Base-by-base conservation (phyloP, 2,113 vertebrate genomes). In the Mormyrus lacerda region DNA sequence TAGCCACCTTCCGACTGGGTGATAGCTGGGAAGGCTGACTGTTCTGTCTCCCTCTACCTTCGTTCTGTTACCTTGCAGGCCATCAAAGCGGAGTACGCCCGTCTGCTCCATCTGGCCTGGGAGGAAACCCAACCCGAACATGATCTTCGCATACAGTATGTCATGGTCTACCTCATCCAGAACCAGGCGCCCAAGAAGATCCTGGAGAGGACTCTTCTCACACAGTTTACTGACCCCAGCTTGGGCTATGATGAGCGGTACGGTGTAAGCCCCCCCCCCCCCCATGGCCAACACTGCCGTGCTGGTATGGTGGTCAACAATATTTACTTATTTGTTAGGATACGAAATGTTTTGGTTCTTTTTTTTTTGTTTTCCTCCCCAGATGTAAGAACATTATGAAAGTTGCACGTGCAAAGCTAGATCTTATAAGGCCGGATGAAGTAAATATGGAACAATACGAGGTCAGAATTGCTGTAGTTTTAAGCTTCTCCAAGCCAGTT, bases 371-470 rank as follows among this genome's bases (percentile, higher is more conserved):
- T 79, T 79, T 42, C 35, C n/a, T 79, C 73, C 73, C 73, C 92
- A 99, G 98, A 94, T 99, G 97, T 93, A 97, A 97, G 93, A 98
- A 97, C 93, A 97, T 99, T 92, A 99, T 99, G 98, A 97, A 97
- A 92, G 97, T 99, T 94, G 98, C 98, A 69, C 97, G 97, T 94
- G 96, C 96, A 91, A 99, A 99, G 94, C 96, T 99, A 93, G 97
- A 98, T 94, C 96, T 99, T 92, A 97, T 99, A 94, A 98, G 97
- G 91, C 97, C 98, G 0, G 97, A 99, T 91, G 98, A 99, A 95
- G 96, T 99, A 89, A 98, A 98, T 94, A 96, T 97, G 97, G 97
- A 98, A 10, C 97, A 99, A 89, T 99, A 99, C 44, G 96, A 98
- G 98, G 98, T 97, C 88, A 94, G 96, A 93, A 88, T 90, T 76